Base-by-base conservation (phyloP, 2,797 vertebrate species). In the Platyrinchus mystaceus region DNA sequence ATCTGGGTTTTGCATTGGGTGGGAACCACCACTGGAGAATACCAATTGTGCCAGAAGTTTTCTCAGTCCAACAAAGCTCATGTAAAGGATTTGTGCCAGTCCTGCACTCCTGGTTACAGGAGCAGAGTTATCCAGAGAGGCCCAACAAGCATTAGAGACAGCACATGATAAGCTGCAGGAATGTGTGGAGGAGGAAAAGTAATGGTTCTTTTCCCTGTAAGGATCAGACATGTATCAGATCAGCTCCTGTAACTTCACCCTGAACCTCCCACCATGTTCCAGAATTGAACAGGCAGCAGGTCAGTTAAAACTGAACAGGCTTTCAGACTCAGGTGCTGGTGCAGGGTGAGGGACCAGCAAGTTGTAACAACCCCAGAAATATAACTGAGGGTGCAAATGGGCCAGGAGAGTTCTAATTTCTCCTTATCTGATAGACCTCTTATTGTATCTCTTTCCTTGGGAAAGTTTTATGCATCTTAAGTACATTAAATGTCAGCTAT, bases 1-100 rank as follows among this genome's bases (percentile, higher is more conserved):
- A 91, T 66, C 83, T 90, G 95, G 22, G 5, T 12, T 90, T 49
- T 77, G 76, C 75, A 18, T 37, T 44, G 95, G 77, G 83, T 96
- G 92, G 92, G 90, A 87, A 60, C 52, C 71, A 55, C 90, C 83
- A 4, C 83, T 58, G 62, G 76, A 69, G 62, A 91, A 84, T 71
- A 30, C 32, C 62, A 62, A 23, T 70, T 86, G 88, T 64, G 43
- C 46, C 67, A 84, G 86, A 56, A 64, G 80, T 17, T 75, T n/a
- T 53, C 30, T 24, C 69, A 39, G 66, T 4, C 22, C 59, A 37
- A 71, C 27, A 49, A 11, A 71, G 27, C 53, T 53, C 28, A 0
- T 14, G 18, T 3, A 4, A 43, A 39, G 58, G 69, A 8, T 81
- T 69, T 58, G 69, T 60, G 22, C 12, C 50, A 6, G 2, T 46